These are phyloP conservation scores for Neogale vison DNA, from an alignment of 2,113 vertebrate species.

Conservation along the genomic window DNA sequence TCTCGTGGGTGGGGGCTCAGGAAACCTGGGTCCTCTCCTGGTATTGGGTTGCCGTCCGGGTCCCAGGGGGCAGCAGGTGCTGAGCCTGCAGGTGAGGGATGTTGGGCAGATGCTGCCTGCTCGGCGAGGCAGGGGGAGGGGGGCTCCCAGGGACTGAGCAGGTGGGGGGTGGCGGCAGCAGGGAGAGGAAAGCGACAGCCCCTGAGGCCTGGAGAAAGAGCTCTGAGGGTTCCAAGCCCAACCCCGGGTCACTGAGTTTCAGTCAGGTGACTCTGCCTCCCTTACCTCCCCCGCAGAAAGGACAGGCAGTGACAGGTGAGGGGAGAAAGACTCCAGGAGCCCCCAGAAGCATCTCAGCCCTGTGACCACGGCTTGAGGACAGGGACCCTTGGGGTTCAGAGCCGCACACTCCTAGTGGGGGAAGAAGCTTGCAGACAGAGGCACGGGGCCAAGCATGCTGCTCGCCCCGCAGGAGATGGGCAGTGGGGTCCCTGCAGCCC, in stretches of 20 bases:
- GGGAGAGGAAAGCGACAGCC: background rate
- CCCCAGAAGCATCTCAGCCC: background rate
- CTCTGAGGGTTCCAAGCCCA: background rate
- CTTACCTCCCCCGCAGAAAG: background rate
- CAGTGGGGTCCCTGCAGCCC: no score
- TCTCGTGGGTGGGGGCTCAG: background rate
- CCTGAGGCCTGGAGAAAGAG: background rate
- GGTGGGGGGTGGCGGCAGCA: background rate
- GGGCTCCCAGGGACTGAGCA: background rate
- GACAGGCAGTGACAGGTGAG: background rate
- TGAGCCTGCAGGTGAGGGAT: no score
- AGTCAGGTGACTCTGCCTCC: background rate
- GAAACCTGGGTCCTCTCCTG: background rate
- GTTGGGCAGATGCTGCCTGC: background rate
- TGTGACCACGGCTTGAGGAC: background rate
- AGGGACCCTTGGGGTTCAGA: background rate
- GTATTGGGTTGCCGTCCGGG: background rate
- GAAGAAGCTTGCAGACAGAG: background rate
- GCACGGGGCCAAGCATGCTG: background rate
- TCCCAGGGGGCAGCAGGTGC: background rate
- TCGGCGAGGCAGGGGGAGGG: background rate
- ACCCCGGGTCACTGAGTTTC: background rate
- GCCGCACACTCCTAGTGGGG: accelerated
- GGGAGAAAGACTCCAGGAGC: background rate
- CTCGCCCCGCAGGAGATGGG: background rate